Percentiles rank a stretch among this genome's conserved stretches.
Conservation (phyloP, 2,888 invertebrate species). For the Tetragnatha montana region DNA sequence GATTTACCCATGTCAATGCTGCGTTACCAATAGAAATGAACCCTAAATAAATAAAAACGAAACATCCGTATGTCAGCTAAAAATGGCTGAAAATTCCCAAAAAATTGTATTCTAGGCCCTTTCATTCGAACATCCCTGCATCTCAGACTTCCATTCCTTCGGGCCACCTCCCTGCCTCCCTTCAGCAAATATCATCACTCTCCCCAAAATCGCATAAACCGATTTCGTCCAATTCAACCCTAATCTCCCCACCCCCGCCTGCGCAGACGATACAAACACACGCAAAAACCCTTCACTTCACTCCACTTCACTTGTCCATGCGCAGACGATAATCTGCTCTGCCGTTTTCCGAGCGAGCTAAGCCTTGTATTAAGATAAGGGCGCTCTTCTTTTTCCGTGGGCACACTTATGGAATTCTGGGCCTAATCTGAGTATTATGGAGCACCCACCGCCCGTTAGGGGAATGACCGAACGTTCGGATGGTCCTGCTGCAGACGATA, state of each 20-base stretch:
- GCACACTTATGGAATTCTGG: background rate
- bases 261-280: background rate
- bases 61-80: no score
- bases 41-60: no score
- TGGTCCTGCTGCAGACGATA: background rate
- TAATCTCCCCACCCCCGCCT: background rate
- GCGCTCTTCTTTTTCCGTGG: background rate
- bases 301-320: background rate
- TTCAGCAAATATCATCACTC: background rate
- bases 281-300: conserved; percentile 6
- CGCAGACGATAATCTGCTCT: background rate
- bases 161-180: no score
- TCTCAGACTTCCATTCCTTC: no score
- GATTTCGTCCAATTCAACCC: background rate
- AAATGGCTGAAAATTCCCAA: no score
- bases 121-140: no score
- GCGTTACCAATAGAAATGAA: no score
- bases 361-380: conserved; percentile 10
- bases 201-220: background rate
- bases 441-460: background rate
- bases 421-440: background rate
- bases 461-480: background rate
- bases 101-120: no score
- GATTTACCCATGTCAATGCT: no score
- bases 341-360: conserved; percentile 9